These are phyloP conservation scores for Machaerirhynchus nigripectus DNA, from an alignment of 2,113 vertebrate genomes.

Conservation along the genomic window DNA sequence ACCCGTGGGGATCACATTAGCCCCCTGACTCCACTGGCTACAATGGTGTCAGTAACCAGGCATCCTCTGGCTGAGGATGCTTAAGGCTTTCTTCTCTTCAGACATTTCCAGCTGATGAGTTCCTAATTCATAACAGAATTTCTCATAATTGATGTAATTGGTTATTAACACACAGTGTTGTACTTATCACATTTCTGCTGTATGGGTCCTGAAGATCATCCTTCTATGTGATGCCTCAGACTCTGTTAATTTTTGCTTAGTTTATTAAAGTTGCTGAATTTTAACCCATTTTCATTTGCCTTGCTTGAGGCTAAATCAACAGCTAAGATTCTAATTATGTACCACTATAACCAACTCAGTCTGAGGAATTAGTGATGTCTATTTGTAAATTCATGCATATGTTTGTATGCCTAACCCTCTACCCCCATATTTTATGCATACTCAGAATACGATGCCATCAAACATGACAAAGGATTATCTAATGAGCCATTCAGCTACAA, in stretches of 20 bases:
- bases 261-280: not conserved
- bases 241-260: not conserved
- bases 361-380: not conserved
- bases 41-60: not conserved
- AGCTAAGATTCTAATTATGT: not conserved
- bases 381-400: not conserved
- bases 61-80: not conserved
- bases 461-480: constrained; percentile 7
- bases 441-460: not conserved
- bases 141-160: not conserved
- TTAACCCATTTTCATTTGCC: not conserved
- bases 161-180: not conserved
- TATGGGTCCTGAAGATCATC: not conserved
- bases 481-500: constrained; percentile 11
- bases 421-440: not conserved
- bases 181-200: not conserved
- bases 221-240: not conserved
- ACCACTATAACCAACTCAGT: not conserved
- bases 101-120: not conserved
- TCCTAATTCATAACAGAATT: not conserved
- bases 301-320: not conserved
- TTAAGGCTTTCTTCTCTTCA: not conserved
- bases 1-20: not conserved
- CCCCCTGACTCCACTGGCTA: too few relatives aligned
- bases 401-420: not conserved